Evolutionary conservation across 2,888 invertebrate species (phyloP).

Genomic region (Euclidia mi): DNA sequence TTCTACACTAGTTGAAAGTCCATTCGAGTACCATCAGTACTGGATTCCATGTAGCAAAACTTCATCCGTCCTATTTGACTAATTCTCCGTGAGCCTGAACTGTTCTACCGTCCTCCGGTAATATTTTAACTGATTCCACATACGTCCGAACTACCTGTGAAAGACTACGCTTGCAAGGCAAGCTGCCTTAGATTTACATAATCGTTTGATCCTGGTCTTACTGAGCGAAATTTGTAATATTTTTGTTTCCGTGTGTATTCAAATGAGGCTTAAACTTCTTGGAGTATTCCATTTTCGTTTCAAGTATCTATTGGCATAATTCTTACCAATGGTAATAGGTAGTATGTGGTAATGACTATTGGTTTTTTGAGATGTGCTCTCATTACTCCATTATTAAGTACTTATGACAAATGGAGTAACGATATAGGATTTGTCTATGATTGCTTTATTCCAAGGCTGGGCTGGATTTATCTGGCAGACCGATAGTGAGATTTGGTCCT

Average conservation of each 20-base stretch:
- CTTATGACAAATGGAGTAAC: too few relatives aligned
- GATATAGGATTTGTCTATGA: too few relatives aligned
- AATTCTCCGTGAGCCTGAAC: constrained; percentile 54
- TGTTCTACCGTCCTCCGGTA: constrained; percentile 29
- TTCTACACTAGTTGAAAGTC: too few relatives aligned
- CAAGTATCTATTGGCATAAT: too few relatives aligned
- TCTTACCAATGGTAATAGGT: too few relatives aligned
- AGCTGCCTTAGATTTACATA: constrained; percentile 45
- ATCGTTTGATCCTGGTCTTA: constrained; percentile 42
- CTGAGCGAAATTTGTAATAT: constrained; percentile 21
- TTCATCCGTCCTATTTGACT: constrained; percentile 64
- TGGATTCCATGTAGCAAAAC: constrained; percentile 41
- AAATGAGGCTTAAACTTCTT: neutral
- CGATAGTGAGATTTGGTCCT: too few relatives aligned
- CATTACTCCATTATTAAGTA: too few relatives aligned
- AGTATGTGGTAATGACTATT: too few relatives aligned
- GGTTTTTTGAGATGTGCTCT: too few relatives aligned
- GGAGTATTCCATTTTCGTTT: too few relatives aligned
- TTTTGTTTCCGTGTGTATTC: constrained; percentile 23
- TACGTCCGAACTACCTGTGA: constrained; percentile 16
- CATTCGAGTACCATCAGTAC: constrained; percentile 38
- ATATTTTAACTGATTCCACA: constrained; percentile 38
- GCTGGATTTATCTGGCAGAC: too few relatives aligned
- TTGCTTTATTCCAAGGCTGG: too few relatives aligned
- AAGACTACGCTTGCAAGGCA: constrained; percentile 26